phyloP scores from a whole-genome alignment of 2,113 vertebrate species.

The Bujurquina vittata region DNA sequence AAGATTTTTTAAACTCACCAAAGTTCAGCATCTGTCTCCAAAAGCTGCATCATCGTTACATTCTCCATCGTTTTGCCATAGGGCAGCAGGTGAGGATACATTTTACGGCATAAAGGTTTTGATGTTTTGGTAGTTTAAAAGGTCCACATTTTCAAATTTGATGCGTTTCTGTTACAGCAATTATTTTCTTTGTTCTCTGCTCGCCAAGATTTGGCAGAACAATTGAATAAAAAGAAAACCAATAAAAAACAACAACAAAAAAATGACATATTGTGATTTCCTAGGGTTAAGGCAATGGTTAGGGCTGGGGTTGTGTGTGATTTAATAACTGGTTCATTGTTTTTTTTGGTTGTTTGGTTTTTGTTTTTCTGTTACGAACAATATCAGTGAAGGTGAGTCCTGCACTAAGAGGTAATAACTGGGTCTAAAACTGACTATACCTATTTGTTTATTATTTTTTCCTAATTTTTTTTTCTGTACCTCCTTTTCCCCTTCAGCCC shows the following conservation, averaged over 20 bases:
- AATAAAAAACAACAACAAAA: neutral
- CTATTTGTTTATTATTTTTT: neutral
- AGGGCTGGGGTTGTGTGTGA: too few relatives aligned
- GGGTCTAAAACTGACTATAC: too few relatives aligned
- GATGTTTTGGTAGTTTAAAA: too few relatives aligned
- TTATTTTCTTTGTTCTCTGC: neutral
- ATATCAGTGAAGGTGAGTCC: neutral
- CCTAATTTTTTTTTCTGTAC: neutral
- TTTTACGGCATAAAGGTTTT: neutral
- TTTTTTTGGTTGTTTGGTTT: too few relatives aligned
- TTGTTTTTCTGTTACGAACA: too few relatives aligned
- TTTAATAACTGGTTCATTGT: too few relatives aligned
- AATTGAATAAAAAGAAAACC: neutral
- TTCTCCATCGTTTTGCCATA: neutral
- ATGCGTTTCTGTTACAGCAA: neutral
- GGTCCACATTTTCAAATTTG: neutral
- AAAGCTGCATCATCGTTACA: neutral
- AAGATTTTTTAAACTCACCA: neutral
- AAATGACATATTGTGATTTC: rapidly evolving
- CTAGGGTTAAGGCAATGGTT: too few relatives aligned
- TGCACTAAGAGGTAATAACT: neutral
- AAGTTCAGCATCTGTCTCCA: neutral
- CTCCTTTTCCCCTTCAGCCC: neutral
- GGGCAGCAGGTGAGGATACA: neutral
- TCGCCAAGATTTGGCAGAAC: neutral